Evolutionary conservation across 2,888 invertebrate species (phyloP).

Genomic region (Lumbricus terrestris): DNA sequence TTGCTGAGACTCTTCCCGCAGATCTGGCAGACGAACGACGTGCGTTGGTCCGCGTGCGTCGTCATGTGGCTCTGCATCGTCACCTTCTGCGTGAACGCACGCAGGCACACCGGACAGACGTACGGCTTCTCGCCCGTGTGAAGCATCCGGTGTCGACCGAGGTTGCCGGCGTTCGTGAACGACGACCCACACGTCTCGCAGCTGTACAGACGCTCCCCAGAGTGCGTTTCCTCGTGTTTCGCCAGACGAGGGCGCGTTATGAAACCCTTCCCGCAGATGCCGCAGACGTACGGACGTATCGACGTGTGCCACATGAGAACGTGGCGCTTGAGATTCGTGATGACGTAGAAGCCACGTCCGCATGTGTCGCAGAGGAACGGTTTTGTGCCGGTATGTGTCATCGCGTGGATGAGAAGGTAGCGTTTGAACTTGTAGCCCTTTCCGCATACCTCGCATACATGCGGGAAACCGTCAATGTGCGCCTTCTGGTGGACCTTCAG

Average conservation of each 20-base stretch:
- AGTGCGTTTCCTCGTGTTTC: constrained; percentile 13
- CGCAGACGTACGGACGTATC: constrained; percentile 13
- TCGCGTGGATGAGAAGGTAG: constrained; percentile 6
- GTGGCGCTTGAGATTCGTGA: not conserved
- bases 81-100: constrained; percentile 12
- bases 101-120: constrained; percentile 12
- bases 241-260: not conserved
- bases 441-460: constrained; percentile 6
- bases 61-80: constrained; percentile 17
- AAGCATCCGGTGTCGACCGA: not conserved
- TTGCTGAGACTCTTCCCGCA: constrained; percentile 25
- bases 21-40: constrained; percentile 17
- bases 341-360: constrained; percentile 12
- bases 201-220: not conserved
- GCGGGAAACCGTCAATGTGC: constrained; percentile 4
- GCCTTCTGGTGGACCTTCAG: not conserved
- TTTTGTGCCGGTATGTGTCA: not conserved
- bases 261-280: constrained; percentile 13
- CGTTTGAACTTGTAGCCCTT: constrained; percentile 15
- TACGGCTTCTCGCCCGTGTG: constrained; percentile 14
- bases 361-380: constrained; percentile 17
- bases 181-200: constrained; percentile 10
- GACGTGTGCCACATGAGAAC: constrained; percentile 15
- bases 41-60: not conserved
- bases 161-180: not conserved